Conservation (phyloP, 2,797 vertebrate genomes). For the Anomalospiza imberbis region DNA sequence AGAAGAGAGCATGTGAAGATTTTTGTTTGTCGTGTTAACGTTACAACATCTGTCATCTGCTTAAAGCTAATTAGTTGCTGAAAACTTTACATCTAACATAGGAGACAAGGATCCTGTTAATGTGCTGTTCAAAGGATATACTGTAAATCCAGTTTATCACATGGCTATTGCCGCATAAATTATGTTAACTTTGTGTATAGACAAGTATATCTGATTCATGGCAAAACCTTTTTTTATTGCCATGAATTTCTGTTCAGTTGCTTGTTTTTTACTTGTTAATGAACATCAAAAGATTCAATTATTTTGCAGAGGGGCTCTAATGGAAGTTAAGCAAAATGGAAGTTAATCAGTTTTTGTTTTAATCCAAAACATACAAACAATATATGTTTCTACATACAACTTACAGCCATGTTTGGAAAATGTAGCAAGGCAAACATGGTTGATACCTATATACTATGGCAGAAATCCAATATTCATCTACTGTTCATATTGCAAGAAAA, state of each 20-base stretch:
- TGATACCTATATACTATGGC: conserved; percentile 30
- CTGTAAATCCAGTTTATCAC: not conserved
- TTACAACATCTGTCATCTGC: not conserved
- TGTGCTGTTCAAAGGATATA: not conserved
- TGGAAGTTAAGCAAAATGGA: conserved; percentile 12
- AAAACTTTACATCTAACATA: not conserved
- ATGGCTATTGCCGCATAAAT: not conserved
- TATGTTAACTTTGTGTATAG: not conserved
- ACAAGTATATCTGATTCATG: not conserved
- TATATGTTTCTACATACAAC: not conserved
- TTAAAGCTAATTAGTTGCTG: not conserved
- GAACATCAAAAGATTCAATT: not conserved
- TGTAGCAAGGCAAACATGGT: not conserved
- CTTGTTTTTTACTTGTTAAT: not conserved
- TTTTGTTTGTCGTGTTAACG: not conserved
- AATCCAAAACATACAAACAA: not conserved
- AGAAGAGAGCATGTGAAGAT: not conserved
- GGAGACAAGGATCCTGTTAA: not conserved
- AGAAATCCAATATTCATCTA: conserved; percentile 56
- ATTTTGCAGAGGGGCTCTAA: not conserved
- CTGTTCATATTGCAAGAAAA: conserved; percentile 35
- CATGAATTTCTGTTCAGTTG: not conserved
- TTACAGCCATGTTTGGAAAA: conserved; percentile 24
- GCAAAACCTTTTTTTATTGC: not conserved
- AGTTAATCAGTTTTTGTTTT: not conserved